A percentile compares a stretch with the other conserved stretches of the same genome.
These are phyloP conservation scores for Nycticorax nycticorax DNA, from an alignment of 2,113 vertebrate species.

Conservation along the genomic window DNA sequence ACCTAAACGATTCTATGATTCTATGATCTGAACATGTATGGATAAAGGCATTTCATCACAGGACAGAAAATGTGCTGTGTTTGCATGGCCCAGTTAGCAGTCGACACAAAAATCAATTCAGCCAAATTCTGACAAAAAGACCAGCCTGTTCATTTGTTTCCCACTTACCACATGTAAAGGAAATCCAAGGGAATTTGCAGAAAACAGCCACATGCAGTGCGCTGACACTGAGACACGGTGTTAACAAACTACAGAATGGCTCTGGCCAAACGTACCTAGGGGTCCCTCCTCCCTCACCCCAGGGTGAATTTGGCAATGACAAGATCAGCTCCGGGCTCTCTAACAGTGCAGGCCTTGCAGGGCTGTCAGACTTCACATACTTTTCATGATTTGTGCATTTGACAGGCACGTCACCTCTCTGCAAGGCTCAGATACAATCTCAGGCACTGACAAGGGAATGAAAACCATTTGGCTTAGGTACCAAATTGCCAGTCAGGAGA, in stretches of 20 bases:
- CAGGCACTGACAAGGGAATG: neutral
- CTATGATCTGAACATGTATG: neutral
- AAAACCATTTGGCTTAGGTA: constrained; percentile 43
- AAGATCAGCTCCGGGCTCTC: neutral
- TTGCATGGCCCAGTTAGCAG: neutral
- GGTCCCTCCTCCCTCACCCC: neutral
- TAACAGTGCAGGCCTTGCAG: neutral
- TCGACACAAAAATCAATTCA: neutral
- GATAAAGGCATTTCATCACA: neutral
- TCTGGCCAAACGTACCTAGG: neutral
- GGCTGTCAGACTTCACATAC: neutral
- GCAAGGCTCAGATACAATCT: neutral
- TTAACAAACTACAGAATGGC: neutral
- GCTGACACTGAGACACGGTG: accelerated
- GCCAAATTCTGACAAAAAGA: neutral
- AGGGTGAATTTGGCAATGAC: neutral
- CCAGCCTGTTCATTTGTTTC: neutral
- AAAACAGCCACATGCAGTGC: neutral
- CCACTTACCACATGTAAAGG: neutral
- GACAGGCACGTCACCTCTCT: neutral
- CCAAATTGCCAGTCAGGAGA: constrained; percentile 46
- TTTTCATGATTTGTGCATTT: neutral
- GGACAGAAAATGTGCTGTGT: neutral
- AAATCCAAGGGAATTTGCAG: neutral
- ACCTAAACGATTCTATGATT: no score